Percentiles rank a stretch among this genome's conserved stretches.
Conservation (phyloP, 2,888 invertebrate species). For the Mythimna impura region DNA sequence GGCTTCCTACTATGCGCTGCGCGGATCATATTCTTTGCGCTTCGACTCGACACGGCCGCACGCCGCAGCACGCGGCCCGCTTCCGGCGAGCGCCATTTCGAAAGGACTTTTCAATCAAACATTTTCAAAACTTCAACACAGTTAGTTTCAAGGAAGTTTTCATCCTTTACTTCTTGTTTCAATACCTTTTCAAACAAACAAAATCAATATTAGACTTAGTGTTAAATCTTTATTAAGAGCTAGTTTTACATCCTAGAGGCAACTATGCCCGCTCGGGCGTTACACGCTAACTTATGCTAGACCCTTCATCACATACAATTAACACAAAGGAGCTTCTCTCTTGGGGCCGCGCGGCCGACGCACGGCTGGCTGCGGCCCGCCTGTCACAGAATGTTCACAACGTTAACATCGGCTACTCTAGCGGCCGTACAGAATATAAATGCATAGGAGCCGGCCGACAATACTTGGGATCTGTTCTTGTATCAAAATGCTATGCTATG, state of each 20-base stretch:
- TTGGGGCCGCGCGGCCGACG: slow-evolving; percentile 62
- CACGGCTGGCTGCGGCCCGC: slow-evolving; percentile 58
- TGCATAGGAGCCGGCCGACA: slow-evolving; percentile 81
- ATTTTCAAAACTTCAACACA: slow-evolving; percentile 90
- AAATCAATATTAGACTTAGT: slow-evolving; percentile 92
- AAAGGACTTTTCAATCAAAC: slow-evolving; percentile 88
- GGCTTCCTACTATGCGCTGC: slow-evolving; percentile 77
- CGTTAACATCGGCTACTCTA: slow-evolving; percentile 60
- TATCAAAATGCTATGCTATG: slow-evolving; percentile 82
- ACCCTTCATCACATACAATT: slow-evolving; percentile 75
- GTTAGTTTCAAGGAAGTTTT: slow-evolving; percentile 92
- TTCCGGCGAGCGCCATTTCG: slow-evolving; percentile 86
- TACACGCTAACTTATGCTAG: slow-evolving; percentile 84
- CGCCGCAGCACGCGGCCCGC: slow-evolving; percentile 61
- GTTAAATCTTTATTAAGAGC: slow-evolving; percentile 87
- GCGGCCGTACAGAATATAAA: slow-evolving; percentile 83
- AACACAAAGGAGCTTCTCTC: slow-evolving; percentile 66
- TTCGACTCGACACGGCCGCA: slow-evolving; percentile 76
- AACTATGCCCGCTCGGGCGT: slow-evolving; percentile 77
- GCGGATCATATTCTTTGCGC: slow-evolving; percentile 89
- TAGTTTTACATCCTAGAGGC: slow-evolving; percentile 88
- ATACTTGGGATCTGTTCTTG: slow-evolving; percentile 77
- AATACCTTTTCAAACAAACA: slow-evolving; percentile 96
- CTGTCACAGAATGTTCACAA: slow-evolving; percentile 51
- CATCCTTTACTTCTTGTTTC: slow-evolving; percentile 96